These are phyloP conservation scores for Sarcophaga bullata DNA, from an alignment of 1,140 invertebrate species.

Conservation along the genomic window DNA sequence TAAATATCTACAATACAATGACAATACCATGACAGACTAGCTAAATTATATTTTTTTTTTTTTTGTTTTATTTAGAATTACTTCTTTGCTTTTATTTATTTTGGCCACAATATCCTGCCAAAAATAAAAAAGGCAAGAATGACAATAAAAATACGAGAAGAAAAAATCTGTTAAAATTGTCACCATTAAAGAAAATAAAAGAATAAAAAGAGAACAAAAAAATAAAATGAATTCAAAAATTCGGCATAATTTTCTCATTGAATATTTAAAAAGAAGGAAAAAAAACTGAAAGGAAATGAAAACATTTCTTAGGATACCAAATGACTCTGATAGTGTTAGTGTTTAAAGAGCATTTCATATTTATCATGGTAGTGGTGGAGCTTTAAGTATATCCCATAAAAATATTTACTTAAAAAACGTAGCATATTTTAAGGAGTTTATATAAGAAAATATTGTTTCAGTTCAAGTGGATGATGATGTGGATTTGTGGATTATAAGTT, in stretches of 20 bases:
- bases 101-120: too few relatives aligned
- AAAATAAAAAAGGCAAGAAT: background rate
- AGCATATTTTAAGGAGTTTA: constrained; percentile 17
- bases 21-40: background rate
- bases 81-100: too few relatives aligned
- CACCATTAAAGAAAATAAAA: background rate
- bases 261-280: background rate
- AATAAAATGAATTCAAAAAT: background rate
- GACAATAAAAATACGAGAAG: background rate
- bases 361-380: background rate
- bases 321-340: background rate
- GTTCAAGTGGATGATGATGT: background rate
- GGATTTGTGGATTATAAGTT: background rate
- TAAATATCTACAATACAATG: background rate
- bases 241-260: constrained; percentile 9
- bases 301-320: background rate
- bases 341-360: background rate
- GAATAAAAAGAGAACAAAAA: background rate
- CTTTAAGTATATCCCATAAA: background rate
- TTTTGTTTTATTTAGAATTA: background rate
- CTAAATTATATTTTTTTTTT: background rate
- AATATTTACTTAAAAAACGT: background rate
- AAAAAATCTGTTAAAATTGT: constrained; percentile 34
- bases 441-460: background rate
- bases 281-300: background rate